Conservation (phyloP, 2,113 vertebrate species). For the Electrona antarctica region DNA sequence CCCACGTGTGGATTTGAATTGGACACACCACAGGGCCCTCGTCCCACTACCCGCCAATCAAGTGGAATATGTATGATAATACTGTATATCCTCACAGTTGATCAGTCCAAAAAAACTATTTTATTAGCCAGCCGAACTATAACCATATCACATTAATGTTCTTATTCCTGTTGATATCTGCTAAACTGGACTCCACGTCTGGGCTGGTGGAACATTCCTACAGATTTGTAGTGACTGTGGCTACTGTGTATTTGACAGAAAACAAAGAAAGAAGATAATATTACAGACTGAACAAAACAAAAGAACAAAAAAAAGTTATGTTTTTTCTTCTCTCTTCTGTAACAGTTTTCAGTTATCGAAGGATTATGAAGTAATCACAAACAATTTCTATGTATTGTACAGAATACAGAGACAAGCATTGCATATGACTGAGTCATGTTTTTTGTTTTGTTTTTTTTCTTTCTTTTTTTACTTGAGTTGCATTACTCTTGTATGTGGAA, state of each 20-base stretch:
- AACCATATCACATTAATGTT: slow-evolving; percentile 59
- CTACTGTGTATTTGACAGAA: slow-evolving; percentile 70
- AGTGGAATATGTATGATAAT: slow-evolving; percentile 67
- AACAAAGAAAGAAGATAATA: slow-evolving; percentile 64
- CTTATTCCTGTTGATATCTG: slow-evolving; percentile 67
- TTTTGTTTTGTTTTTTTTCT: slow-evolving; percentile 16
- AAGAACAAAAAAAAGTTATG: slow-evolving; percentile 38
- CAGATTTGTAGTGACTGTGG: slow-evolving; percentile 68
- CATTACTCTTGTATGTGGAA: slow-evolving; percentile 65
- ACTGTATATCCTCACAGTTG: slow-evolving; percentile 43
- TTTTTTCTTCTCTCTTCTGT: slow-evolving; percentile 71
- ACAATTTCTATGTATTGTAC: slow-evolving; percentile 80
- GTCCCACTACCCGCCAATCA: slow-evolving; percentile 63
- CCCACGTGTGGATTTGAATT: slow-evolving; percentile 51
- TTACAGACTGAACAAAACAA: slow-evolving; percentile 48
- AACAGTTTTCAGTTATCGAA: slow-evolving; percentile 67
- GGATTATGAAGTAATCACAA: slow-evolving; percentile 66
- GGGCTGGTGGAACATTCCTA: slow-evolving; percentile 75
- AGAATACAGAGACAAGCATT: slow-evolving; percentile 77
- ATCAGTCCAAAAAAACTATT: slow-evolving; percentile 45
- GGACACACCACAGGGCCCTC: slow-evolving; percentile 32
- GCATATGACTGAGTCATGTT: slow-evolving; percentile 67
- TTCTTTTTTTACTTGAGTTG: slow-evolving; percentile 61
- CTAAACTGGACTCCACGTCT: slow-evolving; percentile 67
- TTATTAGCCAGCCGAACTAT: slow-evolving; percentile 53